These are phyloP conservation scores for Prionailurus viverrinus DNA, from an alignment of 2,113 vertebrate genomes.

Conservation along the genomic window DNA sequence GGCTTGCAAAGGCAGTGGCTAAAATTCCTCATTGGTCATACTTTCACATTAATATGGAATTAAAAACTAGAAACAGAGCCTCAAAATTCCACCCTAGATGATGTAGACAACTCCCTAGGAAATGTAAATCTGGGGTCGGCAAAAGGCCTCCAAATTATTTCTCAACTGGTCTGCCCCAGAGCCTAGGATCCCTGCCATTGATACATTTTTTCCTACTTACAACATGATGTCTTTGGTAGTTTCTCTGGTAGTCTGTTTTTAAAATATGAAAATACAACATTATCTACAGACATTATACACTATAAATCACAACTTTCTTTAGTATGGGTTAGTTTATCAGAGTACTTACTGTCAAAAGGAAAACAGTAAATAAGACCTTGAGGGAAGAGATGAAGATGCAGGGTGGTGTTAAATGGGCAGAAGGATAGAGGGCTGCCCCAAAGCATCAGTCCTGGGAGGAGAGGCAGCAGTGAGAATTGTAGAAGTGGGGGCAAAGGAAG, in stretches of 20 bases:
- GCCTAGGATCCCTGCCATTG: neutral
- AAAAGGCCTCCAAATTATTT: neutral
- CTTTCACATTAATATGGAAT: neutral
- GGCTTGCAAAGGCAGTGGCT: conserved; percentile 28
- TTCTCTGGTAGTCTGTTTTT: neutral
- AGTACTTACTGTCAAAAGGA: neutral
- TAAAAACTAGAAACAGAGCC: conserved; percentile 16
- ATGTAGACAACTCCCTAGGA: neutral
- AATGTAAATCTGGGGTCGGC: neutral
- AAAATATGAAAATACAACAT: conserved; percentile 54
- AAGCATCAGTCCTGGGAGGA: too few species aligned
- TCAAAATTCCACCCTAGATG: neutral
- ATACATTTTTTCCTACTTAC: conserved; percentile 38
- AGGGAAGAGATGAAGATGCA: neutral
- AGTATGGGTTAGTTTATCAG: neutral
- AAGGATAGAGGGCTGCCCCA: neutral
- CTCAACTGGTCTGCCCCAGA: neutral
- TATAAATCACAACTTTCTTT: conserved; percentile 1
- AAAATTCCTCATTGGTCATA: neutral
- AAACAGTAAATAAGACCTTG: neutral
- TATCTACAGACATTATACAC: conserved; percentile 10
- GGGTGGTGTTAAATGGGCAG: neutral
- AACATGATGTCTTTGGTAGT: neutral
- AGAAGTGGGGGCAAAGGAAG: too few species aligned
- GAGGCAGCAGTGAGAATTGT: too few species aligned